Evolutionary conservation across 2,797 vertebrate species (phyloP), one percentile per base, ranked within the genome.

Genomic region (Hoplostethus atlanticus): DNA sequence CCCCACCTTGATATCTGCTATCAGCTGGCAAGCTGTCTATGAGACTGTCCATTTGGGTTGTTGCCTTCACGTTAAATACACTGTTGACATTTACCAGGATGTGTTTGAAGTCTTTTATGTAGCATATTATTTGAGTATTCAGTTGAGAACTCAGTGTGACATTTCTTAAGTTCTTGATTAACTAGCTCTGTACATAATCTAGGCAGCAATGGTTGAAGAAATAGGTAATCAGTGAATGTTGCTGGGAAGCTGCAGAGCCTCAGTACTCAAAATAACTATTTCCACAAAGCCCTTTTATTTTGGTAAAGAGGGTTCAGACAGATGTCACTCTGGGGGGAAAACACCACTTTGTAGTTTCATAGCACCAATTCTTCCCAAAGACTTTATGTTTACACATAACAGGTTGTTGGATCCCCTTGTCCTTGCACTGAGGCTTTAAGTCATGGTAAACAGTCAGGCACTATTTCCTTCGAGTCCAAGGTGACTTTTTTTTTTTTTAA

Each of bases 321-420:
- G 15, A 42, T 68, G 9, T 36, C 7, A 31, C 31, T 31, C 11
- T 72, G 17, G 73, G 68, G 65, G 71, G n/a, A 57, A 44, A 30
- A 5, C 5, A 21, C 9, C 3, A 38, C 6, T 13, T 2, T 46
- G 1, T 4, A 3, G 28, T 57, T 75, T 58, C 28, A n/a, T 34
- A 8, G 42, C 47, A 13, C 9, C 2, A 0, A 2, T 31, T 31
- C 54, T 56, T 68, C 57, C 59, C 7, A 40, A 42, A 55, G 38
- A 42, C 8, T 11, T 10, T 4, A 12, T 90, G 81, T 92, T 91
- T 84, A 91, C 87, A 83, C 83, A 85, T 42, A 85, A 90, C 80
- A 89, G 2, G 12, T 31, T 74, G n/a, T 60, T 44, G 36, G 54
- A 63, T 68, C 28, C 10, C 9, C 30, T 34, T 71, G 81, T 88